phyloP scores from a whole-genome alignment of 2,113 vertebrate genomes.

The Baryphthengus martii region DNA sequence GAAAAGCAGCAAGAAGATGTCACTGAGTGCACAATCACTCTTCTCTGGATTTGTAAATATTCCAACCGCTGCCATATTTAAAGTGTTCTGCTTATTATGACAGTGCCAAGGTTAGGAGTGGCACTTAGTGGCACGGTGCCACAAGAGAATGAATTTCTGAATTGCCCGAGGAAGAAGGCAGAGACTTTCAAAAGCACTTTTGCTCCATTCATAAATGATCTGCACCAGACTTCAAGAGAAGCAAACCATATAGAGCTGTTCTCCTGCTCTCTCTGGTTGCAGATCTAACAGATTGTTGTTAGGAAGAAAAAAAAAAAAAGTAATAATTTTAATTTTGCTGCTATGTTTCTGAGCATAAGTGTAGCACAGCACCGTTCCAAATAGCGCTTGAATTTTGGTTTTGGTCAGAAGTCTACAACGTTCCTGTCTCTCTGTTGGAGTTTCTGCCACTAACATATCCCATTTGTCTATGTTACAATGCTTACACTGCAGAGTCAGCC shows the following conservation, averaged over 20 bases:
- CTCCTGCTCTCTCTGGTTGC: not conserved
- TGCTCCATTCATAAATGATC: not conserved
- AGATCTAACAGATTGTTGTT: not conserved
- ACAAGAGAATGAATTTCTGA: not conserved
- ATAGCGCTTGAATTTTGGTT: not conserved
- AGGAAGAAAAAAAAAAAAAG: not conserved
- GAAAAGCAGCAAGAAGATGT: not conserved
- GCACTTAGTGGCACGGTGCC: not conserved
- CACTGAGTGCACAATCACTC: not conserved
- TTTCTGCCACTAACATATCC: not conserved
- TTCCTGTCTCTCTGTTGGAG: not conserved
- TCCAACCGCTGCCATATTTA: not conserved
- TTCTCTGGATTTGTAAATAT: not conserved
- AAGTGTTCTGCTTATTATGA: not conserved
- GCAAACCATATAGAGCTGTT: not conserved
- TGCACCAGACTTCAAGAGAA: not conserved
- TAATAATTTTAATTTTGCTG: not conserved
- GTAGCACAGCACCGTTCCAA: not conserved
- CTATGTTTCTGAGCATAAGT: not conserved
- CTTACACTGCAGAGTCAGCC: not conserved
- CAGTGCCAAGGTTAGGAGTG: not conserved
- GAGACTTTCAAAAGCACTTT: not conserved
- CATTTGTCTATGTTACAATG: not conserved
- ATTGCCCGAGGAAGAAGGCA: not conserved
- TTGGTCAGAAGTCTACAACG: not conserved